Evolutionary conservation across 2,797 vertebrate species (phyloP).

Genomic region (Pteropus rufus): DNA sequence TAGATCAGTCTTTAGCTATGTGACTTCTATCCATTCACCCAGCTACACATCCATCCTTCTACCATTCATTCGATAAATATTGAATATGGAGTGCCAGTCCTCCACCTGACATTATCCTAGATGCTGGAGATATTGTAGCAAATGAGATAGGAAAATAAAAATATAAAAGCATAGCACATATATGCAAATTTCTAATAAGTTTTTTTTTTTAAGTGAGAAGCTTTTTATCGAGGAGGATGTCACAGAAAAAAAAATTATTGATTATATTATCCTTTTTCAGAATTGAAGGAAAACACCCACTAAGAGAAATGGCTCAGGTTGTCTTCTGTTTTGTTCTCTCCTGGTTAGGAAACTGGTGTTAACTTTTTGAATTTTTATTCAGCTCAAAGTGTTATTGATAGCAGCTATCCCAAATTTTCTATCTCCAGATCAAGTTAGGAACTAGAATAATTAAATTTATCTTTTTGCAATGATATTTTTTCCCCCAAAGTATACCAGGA

Average conservation of each 20-base stretch:
- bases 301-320: background rate
- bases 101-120: background rate
- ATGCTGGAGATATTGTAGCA: background rate
- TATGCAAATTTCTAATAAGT: background rate
- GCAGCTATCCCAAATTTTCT: background rate
- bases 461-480: background rate
- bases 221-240: background rate
- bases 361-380: constrained; percentile 15
- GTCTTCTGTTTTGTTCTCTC: background rate
- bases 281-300: background rate
- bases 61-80: background rate
- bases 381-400: background rate
- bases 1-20: background rate
- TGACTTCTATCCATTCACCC: background rate
- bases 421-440: background rate
- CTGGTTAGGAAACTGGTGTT: background rate
- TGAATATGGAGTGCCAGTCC: background rate
- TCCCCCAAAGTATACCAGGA: background rate
- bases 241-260: background rate
- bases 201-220: background rate
- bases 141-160: background rate
- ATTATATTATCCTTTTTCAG: background rate
- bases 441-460: background rate
- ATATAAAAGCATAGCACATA: background rate
- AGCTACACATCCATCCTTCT: background rate